Conservation (phyloP, 2,888 invertebrate species). For the Acanthacorydalis orientalis region DNA sequence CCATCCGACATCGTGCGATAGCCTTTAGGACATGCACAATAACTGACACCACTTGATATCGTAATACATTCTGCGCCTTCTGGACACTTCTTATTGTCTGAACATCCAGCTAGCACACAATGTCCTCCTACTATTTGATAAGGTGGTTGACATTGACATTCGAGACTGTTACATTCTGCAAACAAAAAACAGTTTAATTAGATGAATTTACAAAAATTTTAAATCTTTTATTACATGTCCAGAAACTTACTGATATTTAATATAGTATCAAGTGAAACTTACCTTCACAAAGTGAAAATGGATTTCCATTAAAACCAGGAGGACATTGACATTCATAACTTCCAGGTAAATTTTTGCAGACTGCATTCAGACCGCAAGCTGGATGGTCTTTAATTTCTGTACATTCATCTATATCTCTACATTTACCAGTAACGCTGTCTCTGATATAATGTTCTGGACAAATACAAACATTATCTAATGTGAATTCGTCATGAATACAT, state of each 20-base stretch:
- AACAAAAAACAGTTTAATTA: conserved; percentile 5
- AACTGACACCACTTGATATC: conserved; percentile 78
- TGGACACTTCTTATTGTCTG: conserved; percentile 63
- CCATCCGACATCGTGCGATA: conserved; percentile 61
- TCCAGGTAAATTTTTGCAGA: conserved; percentile 84
- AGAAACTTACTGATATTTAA: background rate
- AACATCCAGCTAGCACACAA: conserved; percentile 73
- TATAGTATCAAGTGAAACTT: conserved; percentile 8
- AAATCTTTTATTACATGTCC: conserved; percentile 1
- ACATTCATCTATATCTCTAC: conserved; percentile 78
- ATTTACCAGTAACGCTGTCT: conserved; percentile 52
- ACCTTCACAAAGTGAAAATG: conserved; percentile 69
- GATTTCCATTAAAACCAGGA: conserved; percentile 75
- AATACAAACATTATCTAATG: conserved; percentile 68
- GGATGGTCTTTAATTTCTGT: conserved; percentile 53
- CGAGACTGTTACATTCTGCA: conserved; percentile 57
- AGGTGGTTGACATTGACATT: conserved; percentile 76
- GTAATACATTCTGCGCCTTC: conserved; percentile 79
- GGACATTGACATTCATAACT: conserved; percentile 89
- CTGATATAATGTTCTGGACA: conserved; percentile 78
- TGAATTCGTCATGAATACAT: conserved; percentile 59
- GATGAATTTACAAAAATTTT: background rate
- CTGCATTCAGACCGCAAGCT: conserved; percentile 74
- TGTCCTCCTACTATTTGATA: conserved; percentile 70
- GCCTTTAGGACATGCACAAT: conserved; percentile 84